Evolutionary conservation across 2,113 vertebrate species (phyloP).

Genomic region (Hypanus sabinus): DNA sequence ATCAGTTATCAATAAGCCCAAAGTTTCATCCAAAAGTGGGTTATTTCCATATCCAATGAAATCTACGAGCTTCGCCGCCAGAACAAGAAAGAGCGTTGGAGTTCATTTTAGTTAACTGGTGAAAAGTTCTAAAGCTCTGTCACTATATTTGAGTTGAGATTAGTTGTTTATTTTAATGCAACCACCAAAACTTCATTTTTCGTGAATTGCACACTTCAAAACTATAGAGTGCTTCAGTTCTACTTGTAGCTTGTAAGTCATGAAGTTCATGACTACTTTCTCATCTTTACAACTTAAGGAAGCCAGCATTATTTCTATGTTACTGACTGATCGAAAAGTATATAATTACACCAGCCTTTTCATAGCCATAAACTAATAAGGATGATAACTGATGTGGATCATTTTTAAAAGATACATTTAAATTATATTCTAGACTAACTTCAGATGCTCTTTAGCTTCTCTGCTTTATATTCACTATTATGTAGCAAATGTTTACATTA

Average conservation of each 20-base stretch:
- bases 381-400: neutral
- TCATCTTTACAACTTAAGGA: neutral
- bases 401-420: slow-evolving; percentile 12
- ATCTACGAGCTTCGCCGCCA: neutral
- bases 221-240: neutral
- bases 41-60: neutral
- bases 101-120: neutral
- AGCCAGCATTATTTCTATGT: neutral
- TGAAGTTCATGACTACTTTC: neutral
- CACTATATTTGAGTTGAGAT: neutral
- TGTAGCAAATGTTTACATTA: slow-evolving; percentile 2
- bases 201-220: neutral
- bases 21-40: neutral
- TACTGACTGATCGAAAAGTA: neutral
- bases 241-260: neutral
- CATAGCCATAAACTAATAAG: neutral
- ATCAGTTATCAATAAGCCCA: neutral
- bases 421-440: neutral
- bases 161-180: neutral
- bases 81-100: neutral
- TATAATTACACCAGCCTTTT: neutral
- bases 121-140: neutral
- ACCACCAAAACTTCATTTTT: neutral
- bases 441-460: neutral
- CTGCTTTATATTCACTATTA: neutral